Percentiles rank a stretch among this genome's conserved stretches.
These are phyloP conservation scores for Melikaiella ostensackeni DNA, from an alignment of 2,888 invertebrate species.

Conservation along the genomic window DNA sequence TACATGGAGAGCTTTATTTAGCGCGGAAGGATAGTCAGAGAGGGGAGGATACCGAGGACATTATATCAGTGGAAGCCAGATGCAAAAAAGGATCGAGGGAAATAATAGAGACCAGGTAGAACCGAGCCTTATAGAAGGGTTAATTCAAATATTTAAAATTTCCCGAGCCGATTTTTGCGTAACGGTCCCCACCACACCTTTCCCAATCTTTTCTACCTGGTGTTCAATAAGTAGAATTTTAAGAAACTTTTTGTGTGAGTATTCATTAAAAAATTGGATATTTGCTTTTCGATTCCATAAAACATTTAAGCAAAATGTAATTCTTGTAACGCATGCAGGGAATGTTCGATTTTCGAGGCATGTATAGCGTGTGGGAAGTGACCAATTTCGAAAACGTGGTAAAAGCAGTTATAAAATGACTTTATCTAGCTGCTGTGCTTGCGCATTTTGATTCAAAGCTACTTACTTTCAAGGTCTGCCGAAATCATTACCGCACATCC, in stretches of 20 bases:
- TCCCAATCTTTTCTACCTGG: slow-evolving; percentile 35
- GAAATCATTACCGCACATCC: too few species aligned
- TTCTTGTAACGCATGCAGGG: too few species aligned
- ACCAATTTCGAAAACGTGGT: too few species aligned
- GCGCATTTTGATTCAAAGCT: too few species aligned
- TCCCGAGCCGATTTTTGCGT: slow-evolving; percentile 72
- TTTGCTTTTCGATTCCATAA: background rate
- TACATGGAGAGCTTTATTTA: slow-evolving; percentile 70
- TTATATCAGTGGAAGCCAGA: slow-evolving; percentile 74
- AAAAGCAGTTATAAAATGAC: too few species aligned
- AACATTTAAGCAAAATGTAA: background rate
- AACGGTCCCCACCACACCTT: slow-evolving; percentile 61
- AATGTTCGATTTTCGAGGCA: too few species aligned
- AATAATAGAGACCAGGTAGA: slow-evolving; percentile 64
- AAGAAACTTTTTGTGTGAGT: background rate
- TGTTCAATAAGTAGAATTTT: slow-evolving; percentile 15
- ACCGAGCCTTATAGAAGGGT: slow-evolving; percentile 62
- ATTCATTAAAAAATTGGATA: background rate
- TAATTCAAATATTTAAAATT: slow-evolving; percentile 77
- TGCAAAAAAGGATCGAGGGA: slow-evolving; percentile 73
- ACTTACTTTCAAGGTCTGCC: too few species aligned
- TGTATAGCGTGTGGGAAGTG: too few species aligned
- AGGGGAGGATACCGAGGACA: slow-evolving; percentile 54
- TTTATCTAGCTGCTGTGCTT: too few species aligned
- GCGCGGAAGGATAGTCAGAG: slow-evolving; percentile 40